Base-by-base conservation (phyloP, 2,113 vertebrate genomes). In the Cochlearius cochlearius region DNA sequence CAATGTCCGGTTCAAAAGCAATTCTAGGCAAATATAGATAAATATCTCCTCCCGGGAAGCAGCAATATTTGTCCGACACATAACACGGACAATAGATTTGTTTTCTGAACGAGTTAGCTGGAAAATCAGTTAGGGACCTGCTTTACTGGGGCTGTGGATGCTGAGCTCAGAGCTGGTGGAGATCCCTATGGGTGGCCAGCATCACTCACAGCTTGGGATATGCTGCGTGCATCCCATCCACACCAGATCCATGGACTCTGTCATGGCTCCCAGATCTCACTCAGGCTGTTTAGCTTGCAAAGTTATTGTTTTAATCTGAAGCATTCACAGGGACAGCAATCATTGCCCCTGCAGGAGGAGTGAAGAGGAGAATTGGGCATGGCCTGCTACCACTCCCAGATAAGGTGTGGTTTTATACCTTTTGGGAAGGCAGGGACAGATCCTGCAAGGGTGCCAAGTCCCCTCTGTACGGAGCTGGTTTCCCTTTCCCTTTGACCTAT, bases 1-100 rank as follows among this genome's bases (percentile, higher is more conserved):
- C 93, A 95, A 97, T 53, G 92, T 92, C 94, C 94, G 6, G 60
- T 86, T 88, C 72, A 81, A 81, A 94, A 88, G 74, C 78, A 83
- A 74, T 92, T 58, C n/a, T 71, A 88, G 27, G 74, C 67, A 94
- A 90, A 94, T 74, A 76, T 8, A 95, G 87, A 95, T 67, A 94
- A 92, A 92, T 62, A 92, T 18, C 72, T 92, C 50, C 74, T 96
- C 80, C 77, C 2, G 8, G 68, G 67, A 92, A 93, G 72, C 0
- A 0, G 84, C 73, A 96, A 81, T 82, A 90, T 92, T 96, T 94
- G 86, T 78, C 73, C 0, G 4, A 82, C 66, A 30, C 3, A 1
- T 72, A 85, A 84, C 2, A 1, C 6, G 9, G 56, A 86, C 68
- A 68, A 85, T 47, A 78, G 84, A 91, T 91, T 81, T 87, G 47